Conservation (phyloP, 2,797 vertebrate genomes). For the Hippopotamyrus pictus region DNA sequence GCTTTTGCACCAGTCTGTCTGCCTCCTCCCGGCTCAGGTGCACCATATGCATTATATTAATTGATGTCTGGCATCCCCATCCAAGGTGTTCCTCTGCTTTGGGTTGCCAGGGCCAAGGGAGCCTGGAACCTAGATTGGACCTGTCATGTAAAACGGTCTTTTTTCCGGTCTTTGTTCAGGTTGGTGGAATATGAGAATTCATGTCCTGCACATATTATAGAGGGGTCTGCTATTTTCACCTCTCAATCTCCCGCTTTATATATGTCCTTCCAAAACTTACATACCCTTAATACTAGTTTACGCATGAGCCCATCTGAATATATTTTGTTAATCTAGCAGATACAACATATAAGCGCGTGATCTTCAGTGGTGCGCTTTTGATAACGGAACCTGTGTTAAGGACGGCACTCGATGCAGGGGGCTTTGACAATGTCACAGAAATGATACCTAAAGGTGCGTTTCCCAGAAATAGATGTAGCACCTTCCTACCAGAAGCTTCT, state of each 20-base stretch:
- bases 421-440: background rate
- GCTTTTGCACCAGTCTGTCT: background rate
- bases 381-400: background rate
- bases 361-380: background rate
- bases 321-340: background rate
- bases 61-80: background rate
- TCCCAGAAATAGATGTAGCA: background rate
- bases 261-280: background rate
- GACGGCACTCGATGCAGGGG: background rate
- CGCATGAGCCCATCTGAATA: background rate
- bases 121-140: background rate
- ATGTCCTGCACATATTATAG: background rate
- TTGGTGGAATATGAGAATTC: background rate
- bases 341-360: background rate
- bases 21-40: background rate
- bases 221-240: background rate
- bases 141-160: background rate
- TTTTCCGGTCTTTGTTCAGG: background rate
- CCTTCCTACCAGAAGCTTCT: background rate
- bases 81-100: background rate
- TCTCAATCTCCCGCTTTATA: background rate
- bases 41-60: background rate
- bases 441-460: background rate
- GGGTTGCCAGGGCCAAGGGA: background rate
- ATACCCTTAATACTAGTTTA: background rate